A percentile compares a stretch with the other conserved stretches of the same genome.
Conservation (phyloP, 2,888 invertebrate species). For the Drosophila lutescens region DNA sequence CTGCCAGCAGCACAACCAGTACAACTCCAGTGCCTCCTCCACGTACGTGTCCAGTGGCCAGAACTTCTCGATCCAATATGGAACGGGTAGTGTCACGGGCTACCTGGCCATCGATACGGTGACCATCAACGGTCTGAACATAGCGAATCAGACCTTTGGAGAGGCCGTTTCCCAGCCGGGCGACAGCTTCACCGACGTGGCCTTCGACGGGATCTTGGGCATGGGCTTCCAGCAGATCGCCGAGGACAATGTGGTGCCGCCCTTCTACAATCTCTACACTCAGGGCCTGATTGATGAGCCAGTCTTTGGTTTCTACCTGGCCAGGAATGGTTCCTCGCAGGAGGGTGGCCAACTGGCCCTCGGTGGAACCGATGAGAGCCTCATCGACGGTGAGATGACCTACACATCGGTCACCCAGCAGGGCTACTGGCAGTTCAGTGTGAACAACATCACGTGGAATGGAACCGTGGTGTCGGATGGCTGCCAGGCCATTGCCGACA, state of each 20-base stretch:
- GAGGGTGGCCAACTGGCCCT: slow-evolving; percentile 94
- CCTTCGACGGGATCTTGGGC: slow-evolving; percentile 99
- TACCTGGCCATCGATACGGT: slow-evolving; percentile 96
- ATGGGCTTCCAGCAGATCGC: slow-evolving; percentile 94
- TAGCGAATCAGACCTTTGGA: slow-evolving; percentile 94
- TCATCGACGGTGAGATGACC: slow-evolving; percentile 87
- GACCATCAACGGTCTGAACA: slow-evolving; percentile 87
- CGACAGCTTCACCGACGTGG: slow-evolving; percentile 95
- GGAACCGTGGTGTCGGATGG: slow-evolving; percentile 87
- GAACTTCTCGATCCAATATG: slow-evolving; percentile 95
- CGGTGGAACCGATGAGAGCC: slow-evolving; percentile 95
- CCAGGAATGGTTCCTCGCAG: slow-evolving; percentile 88
- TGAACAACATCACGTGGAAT: slow-evolving; percentile 88
- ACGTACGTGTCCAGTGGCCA: slow-evolving; percentile 95
- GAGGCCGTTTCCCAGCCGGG: slow-evolving; percentile 97
- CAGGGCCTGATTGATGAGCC: slow-evolving; percentile 89
- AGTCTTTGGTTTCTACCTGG: slow-evolving; percentile 97
- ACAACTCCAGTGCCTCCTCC: slow-evolving; percentile 92
- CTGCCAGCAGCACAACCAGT: slow-evolving; percentile 97
- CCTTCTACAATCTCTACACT: slow-evolving; percentile 95
- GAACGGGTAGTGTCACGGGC: slow-evolving; percentile 97
- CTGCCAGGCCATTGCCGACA: slow-evolving; percentile 97
- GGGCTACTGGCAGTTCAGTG: slow-evolving; percentile 98
- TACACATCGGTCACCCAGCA: slow-evolving; percentile 92
- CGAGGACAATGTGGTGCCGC: slow-evolving; percentile 94